Base-by-base conservation (phyloP, 2,113 vertebrate genomes). In the Mugil cephalus region DNA sequence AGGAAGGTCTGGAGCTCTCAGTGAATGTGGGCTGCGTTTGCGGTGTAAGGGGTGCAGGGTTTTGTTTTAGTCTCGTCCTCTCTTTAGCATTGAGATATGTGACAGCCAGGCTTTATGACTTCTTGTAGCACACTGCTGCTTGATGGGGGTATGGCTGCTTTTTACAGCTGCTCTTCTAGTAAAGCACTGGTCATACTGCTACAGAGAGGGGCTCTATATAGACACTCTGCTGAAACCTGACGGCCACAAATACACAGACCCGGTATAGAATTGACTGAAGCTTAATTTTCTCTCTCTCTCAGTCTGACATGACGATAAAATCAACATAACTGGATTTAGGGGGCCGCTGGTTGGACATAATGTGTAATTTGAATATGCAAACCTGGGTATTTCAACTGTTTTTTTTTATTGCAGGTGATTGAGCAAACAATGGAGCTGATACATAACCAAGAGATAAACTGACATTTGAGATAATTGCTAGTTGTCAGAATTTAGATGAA, bases 61-160 rank as follows among this genome's bases (percentile, higher is more conserved):
- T 64, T 35, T 56, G 36, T 35, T 45, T 36, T 17, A 21, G 52
- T 36, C 38, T 69, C 54, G 13, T 17, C 10, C 2, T 30, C 24
- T 30, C 24, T 30, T 30, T 30, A 5, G 24, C 5, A 30, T 5
- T 30, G 24, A 5, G 24, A 30, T 2, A 5, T 30, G 24, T 30
- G 24, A 30, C 24, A 30, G 24, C 24, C 24, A 46, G 63, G 19
- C 43, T 70, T 30, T 30, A 30, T 3, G 68, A 73, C 68, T 21
- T 15, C 79, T 30, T 30, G 5, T 30, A 55, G 76, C 71, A 75
- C 50, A 19, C 48, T 30, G 54, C 62, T 69, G 39, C 66, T 56
- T 48, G 40, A 39, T 48, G 50, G 35, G n/a, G 45, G n/a, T 67
- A 64, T 17, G 68, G 48, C 60, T 39, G 54, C 40, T 19, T 13